Evolutionary conservation across 2,113 vertebrate genomes (phyloP).

Genomic region (Apaloderma vittatum): DNA sequence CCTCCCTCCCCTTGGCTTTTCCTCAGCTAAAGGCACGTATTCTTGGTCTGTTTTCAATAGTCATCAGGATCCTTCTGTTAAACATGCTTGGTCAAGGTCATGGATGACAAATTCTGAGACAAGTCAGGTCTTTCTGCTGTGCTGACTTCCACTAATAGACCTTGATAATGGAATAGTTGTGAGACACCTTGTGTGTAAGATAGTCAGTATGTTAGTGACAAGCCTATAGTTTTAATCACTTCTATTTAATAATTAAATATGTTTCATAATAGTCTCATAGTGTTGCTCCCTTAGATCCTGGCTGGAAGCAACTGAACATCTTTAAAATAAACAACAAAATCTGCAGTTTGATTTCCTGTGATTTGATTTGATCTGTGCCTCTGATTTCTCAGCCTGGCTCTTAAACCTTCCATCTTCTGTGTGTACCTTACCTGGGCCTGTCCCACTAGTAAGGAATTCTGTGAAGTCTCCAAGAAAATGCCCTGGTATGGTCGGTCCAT

Average conservation of each 20-base stretch:
- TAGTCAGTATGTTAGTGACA: not conserved
- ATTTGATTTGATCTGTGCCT: not conserved
- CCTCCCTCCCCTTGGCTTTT: not conserved
- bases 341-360: not conserved
- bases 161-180: not conserved
- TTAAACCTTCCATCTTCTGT: not conserved
- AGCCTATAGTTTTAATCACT: not conserved
- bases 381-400: not conserved
- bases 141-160: not conserved
- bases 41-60: not conserved
- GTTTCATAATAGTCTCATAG: not conserved
- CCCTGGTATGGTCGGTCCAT: not conserved
- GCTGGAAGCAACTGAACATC: not conserved
- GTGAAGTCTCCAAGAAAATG: not conserved
- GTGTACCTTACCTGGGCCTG: not conserved
- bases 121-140: not conserved
- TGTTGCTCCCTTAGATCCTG: not conserved
- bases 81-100: not conserved
- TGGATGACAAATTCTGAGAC: not conserved
- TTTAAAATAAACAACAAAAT: not conserved
- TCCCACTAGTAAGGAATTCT: not conserved
- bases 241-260: not conserved
- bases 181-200: not conserved
- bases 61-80: not conserved
- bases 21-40: not conserved